Percentiles rank a stretch among this genome's conserved stretches.
Evolutionary conservation across 2,797 vertebrate species (phyloP).

Genomic region (Leuciscus waleckii): DNA sequence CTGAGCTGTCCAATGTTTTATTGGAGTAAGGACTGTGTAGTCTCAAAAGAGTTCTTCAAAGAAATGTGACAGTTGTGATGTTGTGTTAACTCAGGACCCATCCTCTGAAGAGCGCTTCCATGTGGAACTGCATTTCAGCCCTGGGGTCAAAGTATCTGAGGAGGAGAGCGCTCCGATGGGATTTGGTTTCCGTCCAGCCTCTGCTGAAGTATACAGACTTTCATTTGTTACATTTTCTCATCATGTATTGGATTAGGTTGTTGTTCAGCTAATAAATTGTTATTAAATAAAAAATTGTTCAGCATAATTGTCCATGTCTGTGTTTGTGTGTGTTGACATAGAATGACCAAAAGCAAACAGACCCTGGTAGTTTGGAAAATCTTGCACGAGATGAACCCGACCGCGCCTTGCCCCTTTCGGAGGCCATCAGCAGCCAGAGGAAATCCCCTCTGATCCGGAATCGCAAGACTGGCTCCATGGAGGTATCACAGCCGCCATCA

Average conservation of each 20-base stretch:
- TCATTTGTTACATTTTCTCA: not conserved
- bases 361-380: constrained; percentile 91
- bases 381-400: constrained; percentile 86
- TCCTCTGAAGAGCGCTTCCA: constrained; percentile 96
- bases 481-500: constrained; percentile 78
- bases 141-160: constrained; percentile 92
- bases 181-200: constrained; percentile 94
- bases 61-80: constrained; percentile 11
- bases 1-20: not conserved
- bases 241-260: not conserved
- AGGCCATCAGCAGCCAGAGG: constrained; percentile 84
- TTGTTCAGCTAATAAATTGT: not conserved
- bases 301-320: not conserved
- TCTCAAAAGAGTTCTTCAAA: constrained; percentile 12
- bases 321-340: constrained; percentile 59
- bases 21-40: not conserved
- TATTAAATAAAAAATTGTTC: too few species aligned
- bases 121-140: constrained; percentile 97
- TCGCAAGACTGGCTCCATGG: constrained; percentile 96
- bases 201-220: constrained; percentile 83
- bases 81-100: constrained; percentile 80
- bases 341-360: constrained; percentile 89
- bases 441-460: constrained; percentile 90
- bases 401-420: constrained; percentile 77
- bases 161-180: constrained; percentile 91